phyloP scores from a whole-genome alignment of 2,888 invertebrate genomes.

The Escarpia spicata region DNA sequence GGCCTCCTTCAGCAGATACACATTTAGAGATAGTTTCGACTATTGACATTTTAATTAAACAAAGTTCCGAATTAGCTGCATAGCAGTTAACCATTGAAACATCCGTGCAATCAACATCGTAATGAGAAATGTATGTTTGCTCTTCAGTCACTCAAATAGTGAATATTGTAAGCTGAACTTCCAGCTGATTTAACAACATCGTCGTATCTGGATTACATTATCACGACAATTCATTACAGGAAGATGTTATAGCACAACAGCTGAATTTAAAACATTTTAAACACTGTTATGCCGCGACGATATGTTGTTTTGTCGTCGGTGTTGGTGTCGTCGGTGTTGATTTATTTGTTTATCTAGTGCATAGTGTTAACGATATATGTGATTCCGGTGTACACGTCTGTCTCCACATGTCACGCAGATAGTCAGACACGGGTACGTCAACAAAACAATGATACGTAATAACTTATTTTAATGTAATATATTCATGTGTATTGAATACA shows the following conservation, averaged over 20 bases:
- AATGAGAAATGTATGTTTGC: background rate
- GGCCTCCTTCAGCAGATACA: too few species aligned
- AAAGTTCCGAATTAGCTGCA: too few species aligned
- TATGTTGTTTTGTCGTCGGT: background rate
- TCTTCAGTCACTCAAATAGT: background rate
- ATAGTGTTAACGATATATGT: background rate
- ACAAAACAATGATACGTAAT: background rate
- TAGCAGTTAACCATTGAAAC: background rate
- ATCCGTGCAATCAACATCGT: background rate
- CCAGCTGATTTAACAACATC: too few species aligned
- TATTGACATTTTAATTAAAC: too few species aligned
- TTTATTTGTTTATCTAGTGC: background rate
- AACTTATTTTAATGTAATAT: conserved; percentile 3
- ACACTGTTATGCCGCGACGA: background rate
- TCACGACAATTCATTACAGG: too few species aligned
- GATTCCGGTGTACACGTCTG: background rate
- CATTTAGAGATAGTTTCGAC: too few species aligned
- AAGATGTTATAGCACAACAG: too few species aligned
- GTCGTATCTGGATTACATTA: too few species aligned
- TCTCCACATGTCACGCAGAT: background rate
- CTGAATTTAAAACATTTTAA: too few species aligned
- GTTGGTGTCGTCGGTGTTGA: background rate
- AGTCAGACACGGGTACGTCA: background rate
- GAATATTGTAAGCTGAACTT: too few species aligned
- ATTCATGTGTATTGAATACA: background rate